Percentiles rank a stretch among this genome's conserved stretches.
These are phyloP conservation scores for Andrena camellia DNA, from an alignment of 2,888 invertebrate genomes.

Conservation along the genomic window DNA sequence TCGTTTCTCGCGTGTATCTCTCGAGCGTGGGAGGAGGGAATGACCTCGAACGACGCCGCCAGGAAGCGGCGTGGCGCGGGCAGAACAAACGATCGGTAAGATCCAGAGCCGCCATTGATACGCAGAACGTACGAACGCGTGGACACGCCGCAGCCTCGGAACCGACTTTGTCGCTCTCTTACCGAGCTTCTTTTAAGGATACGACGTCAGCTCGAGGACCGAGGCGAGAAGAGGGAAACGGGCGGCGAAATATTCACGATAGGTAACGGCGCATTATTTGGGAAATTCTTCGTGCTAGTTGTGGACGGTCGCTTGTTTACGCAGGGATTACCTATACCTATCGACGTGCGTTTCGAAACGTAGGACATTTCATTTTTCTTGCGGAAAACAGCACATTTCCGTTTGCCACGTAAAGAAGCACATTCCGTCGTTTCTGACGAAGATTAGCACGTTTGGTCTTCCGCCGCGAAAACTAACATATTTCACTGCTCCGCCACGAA, in stretches of 20 bases:
- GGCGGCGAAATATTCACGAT: slow-evolving; percentile 20
- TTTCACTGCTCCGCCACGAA: no score
- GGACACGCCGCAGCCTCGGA: slow-evolving; percentile 14
- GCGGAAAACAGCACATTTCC: no score
- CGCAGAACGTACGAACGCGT: slow-evolving; percentile 61
- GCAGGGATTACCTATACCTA: no score
- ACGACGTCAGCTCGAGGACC: not conserved
- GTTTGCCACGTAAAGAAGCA: no score
- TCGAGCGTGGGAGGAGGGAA: not conserved
- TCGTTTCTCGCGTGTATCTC: not conserved
- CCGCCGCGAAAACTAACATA: no score
- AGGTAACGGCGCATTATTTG: no score
- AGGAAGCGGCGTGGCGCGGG: slow-evolving; percentile 16
- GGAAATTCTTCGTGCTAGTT: no score
- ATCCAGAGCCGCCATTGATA: slow-evolving; percentile 80
- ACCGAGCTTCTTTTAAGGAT: not conserved
- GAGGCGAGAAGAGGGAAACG: slow-evolving; percentile 1
- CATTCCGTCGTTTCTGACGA: no score
- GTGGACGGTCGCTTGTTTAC: no score
- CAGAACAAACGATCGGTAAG: slow-evolving; percentile 71
- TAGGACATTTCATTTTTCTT: no score
- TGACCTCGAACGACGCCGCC: not conserved
- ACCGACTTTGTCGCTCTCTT: slow-evolving; percentile 5
- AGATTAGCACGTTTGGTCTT: no score
- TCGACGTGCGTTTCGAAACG: no score